These are phyloP conservation scores for Penaeus japonicus DNA, from an alignment of 1,140 invertebrate species.

Conservation along the genomic window DNA sequence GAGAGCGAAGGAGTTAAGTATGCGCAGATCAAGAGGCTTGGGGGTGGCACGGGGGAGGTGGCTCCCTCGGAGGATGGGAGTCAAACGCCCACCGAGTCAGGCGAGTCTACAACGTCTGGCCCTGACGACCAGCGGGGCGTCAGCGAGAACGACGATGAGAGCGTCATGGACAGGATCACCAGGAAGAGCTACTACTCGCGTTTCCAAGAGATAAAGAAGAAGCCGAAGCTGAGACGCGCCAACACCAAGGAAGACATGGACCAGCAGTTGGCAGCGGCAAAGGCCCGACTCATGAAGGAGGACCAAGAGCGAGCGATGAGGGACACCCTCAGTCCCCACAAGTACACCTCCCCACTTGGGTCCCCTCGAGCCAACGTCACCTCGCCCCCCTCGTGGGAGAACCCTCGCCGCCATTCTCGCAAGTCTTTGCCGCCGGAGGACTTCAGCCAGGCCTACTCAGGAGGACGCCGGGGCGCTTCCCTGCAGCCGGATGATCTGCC, in stretches of 20 bases:
- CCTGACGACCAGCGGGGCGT: constrained; percentile 8
- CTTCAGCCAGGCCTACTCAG: neutral
- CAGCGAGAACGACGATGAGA: constrained; percentile 70
- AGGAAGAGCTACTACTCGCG: constrained; percentile 87
- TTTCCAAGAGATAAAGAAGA: constrained; percentile 72
- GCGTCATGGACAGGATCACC: constrained; percentile 83
- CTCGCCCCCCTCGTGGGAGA: constrained; percentile 37
- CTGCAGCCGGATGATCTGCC: constrained; percentile 39
- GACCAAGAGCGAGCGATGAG: constrained; percentile 27
- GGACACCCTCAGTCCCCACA: constrained; percentile 31
- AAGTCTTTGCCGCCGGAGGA: constrained; percentile 52
- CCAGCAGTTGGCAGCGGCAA: constrained; percentile 56
- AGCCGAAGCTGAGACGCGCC: constrained; percentile 40
- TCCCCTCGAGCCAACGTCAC: constrained; percentile 33
- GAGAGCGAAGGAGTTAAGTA: constrained; percentile 39
- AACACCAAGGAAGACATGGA: constrained; percentile 51
- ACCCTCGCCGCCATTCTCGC: constrained; percentile 13
- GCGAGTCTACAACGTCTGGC: neutral
- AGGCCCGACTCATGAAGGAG: constrained; percentile 57
- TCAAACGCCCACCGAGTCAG: constrained; percentile 20
- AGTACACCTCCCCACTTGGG: constrained; percentile 34
- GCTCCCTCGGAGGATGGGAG: constrained; percentile 62
- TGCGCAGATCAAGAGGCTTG: constrained; percentile 18
- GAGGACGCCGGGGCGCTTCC: constrained; percentile 11
- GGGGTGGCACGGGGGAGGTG: constrained; percentile 55